phyloP scores from a whole-genome alignment of 2,888 invertebrate genomes.

The Cabera pusaria region DNA sequence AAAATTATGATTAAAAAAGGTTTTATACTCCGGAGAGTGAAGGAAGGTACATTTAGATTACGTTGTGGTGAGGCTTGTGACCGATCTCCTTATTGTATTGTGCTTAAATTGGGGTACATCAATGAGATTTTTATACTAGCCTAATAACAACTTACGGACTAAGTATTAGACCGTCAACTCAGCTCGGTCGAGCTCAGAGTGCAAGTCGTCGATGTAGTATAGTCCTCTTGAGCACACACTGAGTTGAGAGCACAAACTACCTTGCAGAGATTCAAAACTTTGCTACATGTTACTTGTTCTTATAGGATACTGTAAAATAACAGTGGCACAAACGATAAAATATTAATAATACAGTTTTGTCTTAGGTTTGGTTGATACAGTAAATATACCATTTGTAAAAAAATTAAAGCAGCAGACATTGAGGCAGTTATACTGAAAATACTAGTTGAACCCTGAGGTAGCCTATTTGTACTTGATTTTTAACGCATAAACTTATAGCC shows the following conservation, averaged over 20 bases:
- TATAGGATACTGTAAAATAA: conserved; percentile 18
- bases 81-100: conserved; percentile 62
- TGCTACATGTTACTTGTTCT: conserved; percentile 30
- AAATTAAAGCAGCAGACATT: conserved; percentile 5
- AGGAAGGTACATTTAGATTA: conserved; percentile 81
- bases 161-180: conserved; percentile 62
- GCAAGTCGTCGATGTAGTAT: conserved; percentile 46
- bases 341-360: conserved; percentile 22
- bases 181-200: conserved; percentile 43
- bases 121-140: conserved; percentile 77
- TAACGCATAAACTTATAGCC: conserved; percentile 60
- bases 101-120: conserved; percentile 69
- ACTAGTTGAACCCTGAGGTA: conserved; percentile 82
- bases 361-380: conserved; percentile 14
- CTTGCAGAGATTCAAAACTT: conserved; percentile 77
- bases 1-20: conserved; percentile 59
- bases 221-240: conserved; percentile 55
- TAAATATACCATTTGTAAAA: background rate
- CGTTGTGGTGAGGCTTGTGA: conserved; percentile 53
- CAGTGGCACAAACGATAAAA: conserved; percentile 21
- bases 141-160: conserved; percentile 73
- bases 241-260: conserved; percentile 70
- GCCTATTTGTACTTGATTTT: conserved; percentile 78
- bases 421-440: conserved; percentile 8
- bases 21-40: conserved; percentile 82